Evolutionary conservation across 1,140 invertebrate species (phyloP), one percentile per base, ranked within the genome.

Genomic region (Zeugodacus cucurbitae): DNA sequence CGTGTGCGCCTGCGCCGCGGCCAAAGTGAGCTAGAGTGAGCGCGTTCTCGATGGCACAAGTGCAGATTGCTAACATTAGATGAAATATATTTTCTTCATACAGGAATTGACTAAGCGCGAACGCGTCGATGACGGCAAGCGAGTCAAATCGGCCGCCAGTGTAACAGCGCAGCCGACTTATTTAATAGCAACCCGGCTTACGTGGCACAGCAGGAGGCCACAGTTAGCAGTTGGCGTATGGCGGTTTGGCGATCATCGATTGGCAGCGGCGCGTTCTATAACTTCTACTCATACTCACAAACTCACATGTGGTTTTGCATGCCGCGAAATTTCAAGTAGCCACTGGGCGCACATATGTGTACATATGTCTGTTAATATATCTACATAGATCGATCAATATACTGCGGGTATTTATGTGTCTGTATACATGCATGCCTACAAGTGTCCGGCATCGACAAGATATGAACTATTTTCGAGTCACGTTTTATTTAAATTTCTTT

Each of bases 1-100:
- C 54, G 85, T 86, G 85, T 86, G 85, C 85, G 54, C 48, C 29
- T 34, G 14, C 8, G 7, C 48, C 22, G 29, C 22, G 44, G 54
- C 34, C 14, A 26, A 32, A 58, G 54, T 20, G 44, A 22, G 32
- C n/a, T 29, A 37, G 29, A 32, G 57, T 32, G 85, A 34, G 34
- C 44, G 14, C 6, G 54, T 20, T 34, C 48, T 34, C 48, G 44
- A 59, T 59, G 70, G 87, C 91, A 91, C 91, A 92, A 92, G 91
- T 92, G 91, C 91, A 92, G 91, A 92, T 92, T 92, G 90, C 90
- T 89, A 92, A 89, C 90, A 92, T 92, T 91, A 92, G 91, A 92
- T 92, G 91, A 91, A 92, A 91, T 91, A 82, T n/a, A n/a, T n/a
- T 82, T 82, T 54, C 91, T 91, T 92, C 91, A 91, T 91, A 90